phyloP scores from a whole-genome alignment of 2,797 vertebrate genomes.

The Cyprinella venusta region DNA sequence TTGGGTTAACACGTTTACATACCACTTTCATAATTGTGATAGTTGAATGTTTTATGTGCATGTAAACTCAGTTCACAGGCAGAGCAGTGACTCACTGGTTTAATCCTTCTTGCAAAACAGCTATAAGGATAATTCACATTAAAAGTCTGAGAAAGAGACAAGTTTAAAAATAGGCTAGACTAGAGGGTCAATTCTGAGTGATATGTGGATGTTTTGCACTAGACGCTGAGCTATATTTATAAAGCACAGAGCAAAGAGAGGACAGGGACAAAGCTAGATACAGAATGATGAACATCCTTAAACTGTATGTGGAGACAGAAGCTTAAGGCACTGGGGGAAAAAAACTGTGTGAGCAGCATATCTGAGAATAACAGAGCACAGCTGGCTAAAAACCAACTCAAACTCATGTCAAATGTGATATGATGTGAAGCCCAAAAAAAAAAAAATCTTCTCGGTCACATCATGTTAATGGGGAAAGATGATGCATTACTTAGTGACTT shows the following conservation, averaged over 20 bases:
- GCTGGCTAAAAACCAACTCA: slow-evolving; percentile 11
- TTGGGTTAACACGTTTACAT: neutral
- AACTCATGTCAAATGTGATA: neutral
- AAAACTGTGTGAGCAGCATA: neutral
- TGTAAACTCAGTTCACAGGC: neutral
- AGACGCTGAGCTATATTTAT: neutral
- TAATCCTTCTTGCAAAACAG: neutral
- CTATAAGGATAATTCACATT: neutral
- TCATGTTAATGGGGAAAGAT: no score
- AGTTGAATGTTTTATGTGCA: neutral
- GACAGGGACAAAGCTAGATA: neutral
- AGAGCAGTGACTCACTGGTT: neutral
- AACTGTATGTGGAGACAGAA: neutral
- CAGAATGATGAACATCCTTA: neutral
- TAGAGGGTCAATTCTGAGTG: neutral
- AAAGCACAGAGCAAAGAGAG: neutral
- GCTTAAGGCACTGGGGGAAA: neutral
- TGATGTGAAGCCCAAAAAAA: neutral
- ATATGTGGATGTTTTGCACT: slow-evolving; percentile 1
- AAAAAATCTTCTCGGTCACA: neutral
- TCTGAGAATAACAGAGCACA: neutral
- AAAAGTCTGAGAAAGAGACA: neutral
- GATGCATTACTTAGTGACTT: no score
- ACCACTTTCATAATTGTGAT: no score
- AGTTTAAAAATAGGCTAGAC: slow-evolving; percentile 3